phyloP scores from a whole-genome alignment of 2,113 vertebrate genomes.

The Atherinomorus stipes region DNA sequence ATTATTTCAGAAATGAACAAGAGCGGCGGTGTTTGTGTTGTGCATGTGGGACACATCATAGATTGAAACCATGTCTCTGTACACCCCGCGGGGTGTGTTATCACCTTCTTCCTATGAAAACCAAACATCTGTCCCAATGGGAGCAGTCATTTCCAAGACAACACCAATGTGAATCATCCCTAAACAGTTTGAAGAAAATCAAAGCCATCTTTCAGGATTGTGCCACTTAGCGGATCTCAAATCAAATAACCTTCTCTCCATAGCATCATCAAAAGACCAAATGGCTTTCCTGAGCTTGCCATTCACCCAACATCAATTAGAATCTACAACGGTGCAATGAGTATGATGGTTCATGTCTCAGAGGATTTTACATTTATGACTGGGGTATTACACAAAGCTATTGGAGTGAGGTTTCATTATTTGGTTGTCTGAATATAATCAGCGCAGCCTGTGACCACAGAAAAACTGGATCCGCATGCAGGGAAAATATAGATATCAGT shows the following conservation, averaged over 20 bases:
- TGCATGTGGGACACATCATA: constrained; percentile 4
- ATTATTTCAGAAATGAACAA: constrained; percentile 26
- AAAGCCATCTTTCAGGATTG: constrained; percentile 36
- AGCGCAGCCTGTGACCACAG: constrained; percentile 14
- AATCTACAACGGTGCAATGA: constrained; percentile 8
- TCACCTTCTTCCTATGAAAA: constrained; percentile 32
- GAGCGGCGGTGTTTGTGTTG: constrained; percentile 6
- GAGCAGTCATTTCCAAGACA: constrained; percentile 29
- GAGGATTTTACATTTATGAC: constrained; percentile 57
- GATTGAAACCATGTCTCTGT: constrained; percentile 31
- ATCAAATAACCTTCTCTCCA: constrained; percentile 49
- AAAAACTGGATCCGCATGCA: constrained; percentile 24
- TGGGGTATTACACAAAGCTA: constrained; percentile 9
- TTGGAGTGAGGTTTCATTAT: constrained; percentile 3
- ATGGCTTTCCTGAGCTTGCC: constrained; percentile 27
- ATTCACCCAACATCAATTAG: constrained; percentile 41
- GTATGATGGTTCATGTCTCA: constrained; percentile 39
- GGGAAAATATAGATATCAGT: constrained; percentile 34
- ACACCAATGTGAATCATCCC: constrained; percentile 39
- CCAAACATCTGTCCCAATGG: constrained; percentile 22
- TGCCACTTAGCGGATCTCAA: constrained; percentile 43
- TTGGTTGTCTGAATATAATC: constrained; percentile 27
- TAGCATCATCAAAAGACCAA: constrained; percentile 45
- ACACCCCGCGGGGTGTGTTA: constrained; percentile 19
- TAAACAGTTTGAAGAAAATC: constrained; percentile 32